Conservation (phyloP, 2,888 invertebrate genomes). For the Drosophila falleni region DNA sequence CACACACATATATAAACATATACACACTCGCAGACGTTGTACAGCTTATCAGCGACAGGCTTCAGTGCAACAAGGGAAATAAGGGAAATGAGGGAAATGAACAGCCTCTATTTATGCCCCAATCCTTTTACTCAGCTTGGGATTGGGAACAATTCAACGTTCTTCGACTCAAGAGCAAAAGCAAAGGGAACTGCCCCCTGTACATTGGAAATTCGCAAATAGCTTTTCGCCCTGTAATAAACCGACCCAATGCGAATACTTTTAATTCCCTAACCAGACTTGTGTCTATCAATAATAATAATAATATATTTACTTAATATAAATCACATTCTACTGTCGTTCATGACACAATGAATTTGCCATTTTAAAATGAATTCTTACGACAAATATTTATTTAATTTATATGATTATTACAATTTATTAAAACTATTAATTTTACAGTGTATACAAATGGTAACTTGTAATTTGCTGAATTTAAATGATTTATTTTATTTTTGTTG, state of each 20-base stretch:
- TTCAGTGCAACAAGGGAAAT: conserved; percentile 32
- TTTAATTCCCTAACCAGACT: conserved; percentile 19
- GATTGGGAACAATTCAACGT: conserved; percentile 22
- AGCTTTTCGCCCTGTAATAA: conserved; percentile 26
- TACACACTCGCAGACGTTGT: conserved; percentile 11
- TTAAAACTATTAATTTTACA: background rate
- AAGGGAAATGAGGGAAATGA: background rate
- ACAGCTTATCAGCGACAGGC: conserved; percentile 64
- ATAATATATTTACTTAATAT: no score
- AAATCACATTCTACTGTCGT: no score
- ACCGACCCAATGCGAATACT: conserved; percentile 4
- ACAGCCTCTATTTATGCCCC: conserved; percentile 30
- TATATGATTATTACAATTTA: background rate
- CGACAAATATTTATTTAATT: background rate
- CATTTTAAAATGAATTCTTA: background rate
- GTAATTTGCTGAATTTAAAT: background rate
- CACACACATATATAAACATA: conserved; percentile 13
- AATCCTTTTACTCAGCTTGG: conserved; percentile 36
- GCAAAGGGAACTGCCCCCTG: conserved; percentile 22
- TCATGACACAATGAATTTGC: no score
- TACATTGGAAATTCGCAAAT: conserved; percentile 10
- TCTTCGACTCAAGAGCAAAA: conserved; percentile 15
- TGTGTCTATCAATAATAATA: background rate
- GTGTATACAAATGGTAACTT: conserved; percentile 33
- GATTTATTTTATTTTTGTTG: conserved; percentile 16